Evolutionary conservation across 2,888 invertebrate species (phyloP), one percentile per base, ranked within the genome.

Genomic region (Lasioglossum malachurum): DNA sequence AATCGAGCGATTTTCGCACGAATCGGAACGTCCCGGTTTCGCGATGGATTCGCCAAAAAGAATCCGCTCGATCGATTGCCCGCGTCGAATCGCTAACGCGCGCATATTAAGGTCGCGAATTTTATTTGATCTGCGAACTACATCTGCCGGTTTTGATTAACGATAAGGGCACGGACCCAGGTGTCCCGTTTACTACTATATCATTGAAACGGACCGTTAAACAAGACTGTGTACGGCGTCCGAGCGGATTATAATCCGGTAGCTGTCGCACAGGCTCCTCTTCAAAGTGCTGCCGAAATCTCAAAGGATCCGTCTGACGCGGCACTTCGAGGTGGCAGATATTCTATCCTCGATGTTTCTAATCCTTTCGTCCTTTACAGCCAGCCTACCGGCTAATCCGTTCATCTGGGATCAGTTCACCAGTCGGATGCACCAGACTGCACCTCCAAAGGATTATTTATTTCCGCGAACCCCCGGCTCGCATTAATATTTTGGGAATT

Each of bases 281-380:
- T 64, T 64, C 64, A 31, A 57, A 57, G 46, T 46, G 57, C n/a
- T n/a, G n/a, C 27, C 57, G 57, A 57, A 19, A 57, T 57, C 57
- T 57, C 57, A 57, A 57, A 57, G 57, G 57, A 57, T 57, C 57
- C 57, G n/a, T 27, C n/a, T 12, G 57, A 57, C 57, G 57, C n/a
- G 57, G 57, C 57, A 57, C 57, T 57, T 57, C 57, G 57, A 57
- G 57, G n/a, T n/a, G 57, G 12, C 57, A 12, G 57, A 57, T 57
- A n/a, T n/a, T n/a, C 57, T 57, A n/a, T 57, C 57, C 57, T n/a
- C n/a, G n/a, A 27, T 57, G 57, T 57, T 57, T 57, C 57, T 57
- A 57, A 57, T n/a, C n/a, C 57, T n/a, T 57, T 57, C 57, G 57
- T 57, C 57, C 57, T 57, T 57, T 57, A 12, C 57, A n/a, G 10